Evolutionary conservation across 2,113 vertebrate genomes (phyloP).

Genomic region (Myotis davidii): DNA sequence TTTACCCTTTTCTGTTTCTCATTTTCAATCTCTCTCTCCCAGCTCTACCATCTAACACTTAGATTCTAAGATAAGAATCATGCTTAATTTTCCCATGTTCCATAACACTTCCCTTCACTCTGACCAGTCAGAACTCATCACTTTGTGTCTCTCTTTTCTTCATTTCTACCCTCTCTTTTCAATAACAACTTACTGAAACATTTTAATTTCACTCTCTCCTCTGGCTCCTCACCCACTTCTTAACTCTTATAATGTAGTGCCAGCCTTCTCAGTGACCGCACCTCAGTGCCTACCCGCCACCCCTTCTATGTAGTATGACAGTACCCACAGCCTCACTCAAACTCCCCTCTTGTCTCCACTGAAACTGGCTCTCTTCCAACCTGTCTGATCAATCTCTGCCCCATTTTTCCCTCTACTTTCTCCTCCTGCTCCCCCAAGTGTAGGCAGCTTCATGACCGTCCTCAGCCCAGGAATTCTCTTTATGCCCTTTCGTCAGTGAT

Average conservation of each 20-base stretch:
- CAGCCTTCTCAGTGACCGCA: neutral
- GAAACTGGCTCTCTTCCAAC: neutral
- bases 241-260: neutral
- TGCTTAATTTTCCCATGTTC: neutral
- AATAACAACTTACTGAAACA: neutral
- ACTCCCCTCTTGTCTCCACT: neutral
- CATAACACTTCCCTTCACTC: neutral
- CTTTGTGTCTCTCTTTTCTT: neutral
- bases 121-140: neutral
- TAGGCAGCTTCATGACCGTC: neutral
- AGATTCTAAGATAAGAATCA: neutral
- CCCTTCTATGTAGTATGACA: neutral
- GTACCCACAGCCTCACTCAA: neutral
- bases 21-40: neutral
- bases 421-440: neutral
- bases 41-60: neutral
- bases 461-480: neutral
- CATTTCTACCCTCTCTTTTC: neutral
- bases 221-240: neutral
- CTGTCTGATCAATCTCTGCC: neutral
- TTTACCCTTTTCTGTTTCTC: neutral
- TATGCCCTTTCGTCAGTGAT: neutral
- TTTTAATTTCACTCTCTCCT: neutral
- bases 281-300: neutral
- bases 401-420: neutral